Percentiles rank a stretch among this genome's conserved stretches.
These are phyloP conservation scores for Poecile atricapillus DNA, from an alignment of 2,113 vertebrate genomes.

Conservation along the genomic window DNA sequence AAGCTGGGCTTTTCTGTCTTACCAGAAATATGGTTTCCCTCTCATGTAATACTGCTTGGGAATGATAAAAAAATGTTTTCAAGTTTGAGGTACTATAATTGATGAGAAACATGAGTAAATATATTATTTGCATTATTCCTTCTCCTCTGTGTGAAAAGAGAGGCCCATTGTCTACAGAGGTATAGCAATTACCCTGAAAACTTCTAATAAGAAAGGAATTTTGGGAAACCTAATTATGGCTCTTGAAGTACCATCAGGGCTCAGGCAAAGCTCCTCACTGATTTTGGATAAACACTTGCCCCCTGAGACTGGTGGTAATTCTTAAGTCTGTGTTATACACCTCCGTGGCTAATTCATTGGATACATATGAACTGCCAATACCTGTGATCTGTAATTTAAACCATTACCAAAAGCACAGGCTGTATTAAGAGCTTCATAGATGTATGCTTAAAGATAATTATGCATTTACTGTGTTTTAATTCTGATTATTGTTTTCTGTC, in stretches of 20 bases:
- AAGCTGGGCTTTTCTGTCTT: not conserved
- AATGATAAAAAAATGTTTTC: not conserved
- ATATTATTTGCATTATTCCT: not conserved
- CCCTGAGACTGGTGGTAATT: not conserved
- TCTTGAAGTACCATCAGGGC: not conserved
- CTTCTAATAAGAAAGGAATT: not conserved
- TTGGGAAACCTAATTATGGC: not conserved
- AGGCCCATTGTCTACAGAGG: fast-evolving
- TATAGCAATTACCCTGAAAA: not conserved
- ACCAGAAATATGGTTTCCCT: not conserved
- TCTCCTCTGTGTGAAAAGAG: not conserved
- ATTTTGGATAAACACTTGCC: not conserved
- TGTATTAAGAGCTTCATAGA: not conserved
- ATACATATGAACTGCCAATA: not conserved
- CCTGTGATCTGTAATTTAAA: not conserved
- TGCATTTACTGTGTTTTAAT: conserved; percentile 17
- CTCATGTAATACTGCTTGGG: not conserved
- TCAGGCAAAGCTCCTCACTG: not conserved
- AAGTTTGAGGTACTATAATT: not conserved
- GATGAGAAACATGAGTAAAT: not conserved
- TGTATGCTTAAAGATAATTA: not conserved
- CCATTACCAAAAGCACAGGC: not conserved
- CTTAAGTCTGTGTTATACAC: not conserved
- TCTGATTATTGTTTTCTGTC: conserved; percentile 27
- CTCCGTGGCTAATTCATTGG: not conserved